Evolutionary conservation across 2,888 invertebrate genomes (phyloP).

Genomic region (Phoronis australis): DNA sequence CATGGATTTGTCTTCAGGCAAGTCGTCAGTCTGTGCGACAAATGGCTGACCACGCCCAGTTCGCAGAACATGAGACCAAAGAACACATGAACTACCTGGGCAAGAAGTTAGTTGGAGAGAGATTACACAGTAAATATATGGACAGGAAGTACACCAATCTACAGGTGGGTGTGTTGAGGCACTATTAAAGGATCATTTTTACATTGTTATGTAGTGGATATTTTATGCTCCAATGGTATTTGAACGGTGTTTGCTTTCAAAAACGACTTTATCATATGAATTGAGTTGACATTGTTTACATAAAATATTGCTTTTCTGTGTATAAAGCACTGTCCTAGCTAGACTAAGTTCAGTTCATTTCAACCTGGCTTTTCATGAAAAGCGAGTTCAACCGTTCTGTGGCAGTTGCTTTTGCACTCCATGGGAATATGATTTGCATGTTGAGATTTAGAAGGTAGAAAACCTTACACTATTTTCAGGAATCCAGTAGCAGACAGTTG

Average conservation of each 20-base stretch:
- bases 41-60: constrained; percentile 38
- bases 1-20: constrained; percentile 31
- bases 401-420: no score
- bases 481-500: constrained; percentile 29
- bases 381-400: no score
- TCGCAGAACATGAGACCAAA: constrained; percentile 33
- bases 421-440: no score
- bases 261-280: background rate
- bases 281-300: background rate
- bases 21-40: constrained; percentile 40
- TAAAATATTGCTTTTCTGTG: no score
- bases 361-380: no score
- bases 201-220: background rate
- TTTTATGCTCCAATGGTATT: no score
- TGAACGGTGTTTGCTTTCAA: background rate
- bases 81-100: constrained; percentile 27
- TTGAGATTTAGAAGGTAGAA: no score
- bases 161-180: constrained; percentile 12
- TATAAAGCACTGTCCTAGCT: no score
- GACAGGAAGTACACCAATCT: constrained; percentile 27
- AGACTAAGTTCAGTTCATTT: no score
- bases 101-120: constrained; percentile 27
- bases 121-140: constrained; percentile 25
- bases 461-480: no score
- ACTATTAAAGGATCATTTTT: background rate